phyloP scores from a whole-genome alignment of 2,888 invertebrate species.

The Saturnia japonica region DNA sequence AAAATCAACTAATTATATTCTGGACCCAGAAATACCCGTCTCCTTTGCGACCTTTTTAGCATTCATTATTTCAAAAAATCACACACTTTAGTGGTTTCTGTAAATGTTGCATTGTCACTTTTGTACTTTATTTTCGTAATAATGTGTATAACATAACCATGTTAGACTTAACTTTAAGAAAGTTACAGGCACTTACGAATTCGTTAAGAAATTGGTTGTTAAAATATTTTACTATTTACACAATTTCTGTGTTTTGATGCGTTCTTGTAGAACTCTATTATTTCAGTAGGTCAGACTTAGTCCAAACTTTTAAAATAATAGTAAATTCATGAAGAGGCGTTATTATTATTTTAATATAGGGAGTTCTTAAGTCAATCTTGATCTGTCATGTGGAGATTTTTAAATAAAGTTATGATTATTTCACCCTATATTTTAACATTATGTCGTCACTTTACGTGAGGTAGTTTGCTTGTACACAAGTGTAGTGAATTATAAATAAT shows the following conservation, averaged over 20 bases:
- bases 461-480: too few species aligned
- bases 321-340: not conserved
- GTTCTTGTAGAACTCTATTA: not conserved
- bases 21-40: too few species aligned
- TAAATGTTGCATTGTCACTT: not conserved
- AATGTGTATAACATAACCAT: not conserved
- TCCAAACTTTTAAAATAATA: not conserved
- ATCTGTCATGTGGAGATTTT: too few species aligned
- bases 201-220: not conserved
- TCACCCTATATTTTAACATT: too few species aligned
- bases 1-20: too few species aligned
- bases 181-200: not conserved
- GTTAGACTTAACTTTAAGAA: slow-evolving; percentile 2
- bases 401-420: too few species aligned
- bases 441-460: too few species aligned
- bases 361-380: too few species aligned
- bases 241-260: too few species aligned
- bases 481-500: too few species aligned
- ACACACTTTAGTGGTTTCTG: not conserved
- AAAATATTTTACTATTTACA: not conserved
- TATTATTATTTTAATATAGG: too few species aligned
- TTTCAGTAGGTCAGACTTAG: not conserved
- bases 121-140: slow-evolving; percentile 4
- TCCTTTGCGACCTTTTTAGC: not conserved
- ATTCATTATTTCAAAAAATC: not conserved